Base-by-base conservation (phyloP, 1,140 invertebrate species). In the Eumaeus atala region DNA sequence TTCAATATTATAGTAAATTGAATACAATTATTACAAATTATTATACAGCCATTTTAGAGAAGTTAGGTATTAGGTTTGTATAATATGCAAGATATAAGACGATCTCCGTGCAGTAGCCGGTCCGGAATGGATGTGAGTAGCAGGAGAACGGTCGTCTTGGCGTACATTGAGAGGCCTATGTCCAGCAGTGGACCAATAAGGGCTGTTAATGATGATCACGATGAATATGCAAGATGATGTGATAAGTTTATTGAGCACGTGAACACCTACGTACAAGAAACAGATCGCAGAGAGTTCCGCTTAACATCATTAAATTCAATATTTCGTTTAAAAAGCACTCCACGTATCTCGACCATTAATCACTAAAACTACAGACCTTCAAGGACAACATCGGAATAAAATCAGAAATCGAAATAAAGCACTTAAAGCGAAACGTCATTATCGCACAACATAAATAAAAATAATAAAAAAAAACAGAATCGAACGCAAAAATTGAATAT, bases 391-490 rank as follows among this genome's bases (percentile, higher is more conserved):
- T 84, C 80, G 79, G 77, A 83, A 84, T 84, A 84, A 84, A 84
- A 86, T 86, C 80, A 77, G 66, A 80, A 84, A 86, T 86, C 80
- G 80, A 81, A 86, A 86, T 84, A 84, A 84, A 86, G 83, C 83
- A 86, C 83, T 86, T 86, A 86, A 86, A 86, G 68, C 83, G 81
- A 83, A 86, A 86, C 79, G 83, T 86, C 83, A 86, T 86, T 86
- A 86, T 86, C 83, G 81, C 77, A 78, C 77, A 80, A 80, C 79
- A 82, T 86, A 86, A 86, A 86, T 84, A 86, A 86, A 82, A 80
- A 70, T 63, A 67, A 66, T 74, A 80, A 74, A 70, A 77, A 80
- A 75, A 69, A 62, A 64, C 64, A 71, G 72, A 84, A 84, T 82
- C 78, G 79, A 84, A 83, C 76, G 77, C 80, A 78, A 84, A 86